Evolutionary conservation across 2,113 vertebrate genomes (phyloP).

Genomic region (Tachycineta bicolor): DNA sequence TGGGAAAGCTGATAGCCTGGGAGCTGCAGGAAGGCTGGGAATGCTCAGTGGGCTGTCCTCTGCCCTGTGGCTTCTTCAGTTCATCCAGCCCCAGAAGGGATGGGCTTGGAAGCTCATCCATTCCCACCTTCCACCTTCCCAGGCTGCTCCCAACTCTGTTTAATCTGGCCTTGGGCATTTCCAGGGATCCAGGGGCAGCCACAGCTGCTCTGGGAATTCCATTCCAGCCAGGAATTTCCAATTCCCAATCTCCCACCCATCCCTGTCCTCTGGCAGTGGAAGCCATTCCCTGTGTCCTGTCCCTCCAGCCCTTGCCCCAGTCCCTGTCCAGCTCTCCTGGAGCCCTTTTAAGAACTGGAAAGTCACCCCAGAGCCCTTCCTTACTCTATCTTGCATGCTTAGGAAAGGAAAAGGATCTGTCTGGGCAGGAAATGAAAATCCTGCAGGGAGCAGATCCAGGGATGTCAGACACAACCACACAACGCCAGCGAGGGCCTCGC

Average conservation of each 20-base stretch:
- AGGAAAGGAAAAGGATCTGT: too few species aligned
- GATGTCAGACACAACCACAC: background rate
- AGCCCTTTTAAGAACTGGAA: background rate
- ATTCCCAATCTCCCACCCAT: background rate
- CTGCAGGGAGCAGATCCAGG: background rate
- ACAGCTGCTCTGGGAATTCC: background rate
- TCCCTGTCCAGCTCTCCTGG: background rate
- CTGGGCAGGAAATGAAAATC: background rate
- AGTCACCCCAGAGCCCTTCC: background rate
- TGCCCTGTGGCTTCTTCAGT: background rate
- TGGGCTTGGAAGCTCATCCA: background rate
- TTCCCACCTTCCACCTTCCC: accelerated
- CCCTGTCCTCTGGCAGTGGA: background rate
- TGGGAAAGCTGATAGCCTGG: background rate
- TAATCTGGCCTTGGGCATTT: accelerated
- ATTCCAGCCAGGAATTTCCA: background rate
- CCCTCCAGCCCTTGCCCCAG: background rate
- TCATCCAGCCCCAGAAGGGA: accelerated
- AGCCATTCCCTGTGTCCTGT: background rate
- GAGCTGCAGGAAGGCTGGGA: background rate
- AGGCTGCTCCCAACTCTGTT: background rate
- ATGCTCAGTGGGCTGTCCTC: too few species aligned
- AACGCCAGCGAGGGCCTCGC: background rate
- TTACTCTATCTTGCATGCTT: too few species aligned
- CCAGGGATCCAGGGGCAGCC: background rate